Percentiles rank a stretch among this genome's conserved stretches.
These are phyloP conservation scores for Nysson spinosus DNA, from an alignment of 2,888 invertebrate species.

Conservation along the genomic window DNA sequence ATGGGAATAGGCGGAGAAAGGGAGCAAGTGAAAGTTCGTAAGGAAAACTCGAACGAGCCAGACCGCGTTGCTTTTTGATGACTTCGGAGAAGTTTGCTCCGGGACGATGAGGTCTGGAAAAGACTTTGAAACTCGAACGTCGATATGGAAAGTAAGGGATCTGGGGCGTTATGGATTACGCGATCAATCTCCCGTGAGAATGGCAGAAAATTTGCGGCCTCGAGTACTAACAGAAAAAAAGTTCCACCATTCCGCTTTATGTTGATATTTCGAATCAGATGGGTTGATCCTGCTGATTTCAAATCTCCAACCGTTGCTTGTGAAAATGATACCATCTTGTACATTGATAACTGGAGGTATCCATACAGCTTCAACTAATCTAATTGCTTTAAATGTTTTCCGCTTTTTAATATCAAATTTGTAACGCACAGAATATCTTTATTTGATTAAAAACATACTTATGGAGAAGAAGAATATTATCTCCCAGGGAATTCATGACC, in stretches of 20 bases:
- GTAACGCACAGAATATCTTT: no score
- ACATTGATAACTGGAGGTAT: no score
- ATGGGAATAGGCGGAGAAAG: conserved; percentile 39
- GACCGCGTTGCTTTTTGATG: conserved; percentile 60
- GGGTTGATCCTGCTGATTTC: neutral
- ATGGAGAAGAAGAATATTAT: no score
- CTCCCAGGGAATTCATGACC: no score
- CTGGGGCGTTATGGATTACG: conserved; percentile 55
- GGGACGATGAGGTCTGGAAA: conserved; percentile 53
- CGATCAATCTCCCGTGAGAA: conserved; percentile 50
- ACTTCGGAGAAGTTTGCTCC: conserved; percentile 51
- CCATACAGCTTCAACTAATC: no score
- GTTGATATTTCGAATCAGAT: neutral
- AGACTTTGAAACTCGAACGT: conserved; percentile 56
- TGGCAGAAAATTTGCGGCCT: conserved; percentile 28
- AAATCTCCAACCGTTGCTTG: no score
- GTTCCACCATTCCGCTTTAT: conserved; percentile 15
- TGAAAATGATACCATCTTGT: no score
- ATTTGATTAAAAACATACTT: no score
- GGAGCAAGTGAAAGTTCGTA: conserved; percentile 56
- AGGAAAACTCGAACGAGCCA: conserved; percentile 56
- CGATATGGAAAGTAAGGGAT: conserved; percentile 57
- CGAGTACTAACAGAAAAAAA: conserved; percentile 13
- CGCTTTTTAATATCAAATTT: no score
- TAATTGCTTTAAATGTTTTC: no score